A percentile compares a stretch with the other conserved stretches of the same genome.
These are phyloP conservation scores for Silurus aristotelis DNA, from an alignment of 2,797 vertebrate species.

Conservation along the genomic window DNA sequence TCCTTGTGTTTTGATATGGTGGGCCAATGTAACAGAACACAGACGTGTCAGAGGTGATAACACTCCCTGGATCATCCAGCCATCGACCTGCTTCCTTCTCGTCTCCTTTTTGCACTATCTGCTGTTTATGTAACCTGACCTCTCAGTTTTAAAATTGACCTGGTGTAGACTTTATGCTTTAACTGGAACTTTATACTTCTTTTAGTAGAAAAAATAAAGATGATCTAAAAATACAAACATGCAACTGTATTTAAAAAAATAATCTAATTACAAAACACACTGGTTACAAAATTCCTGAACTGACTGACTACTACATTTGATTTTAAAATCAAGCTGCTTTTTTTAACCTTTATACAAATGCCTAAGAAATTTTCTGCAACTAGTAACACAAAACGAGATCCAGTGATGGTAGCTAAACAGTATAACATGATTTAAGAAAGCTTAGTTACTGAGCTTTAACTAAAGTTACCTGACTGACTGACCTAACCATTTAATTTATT, in stretches of 20 bases:
- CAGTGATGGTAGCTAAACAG: neutral
- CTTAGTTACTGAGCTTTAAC: neutral
- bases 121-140: neutral
- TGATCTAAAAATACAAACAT: neutral
- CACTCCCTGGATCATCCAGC: neutral
- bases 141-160: neutral
- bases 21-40: neutral
- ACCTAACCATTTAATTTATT: too few species aligned
- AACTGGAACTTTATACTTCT: neutral
- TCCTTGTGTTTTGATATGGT: neutral
- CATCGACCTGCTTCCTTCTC: neutral
- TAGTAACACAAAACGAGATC: neutral
- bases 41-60: constrained; percentile 1
- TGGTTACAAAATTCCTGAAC: neutral
- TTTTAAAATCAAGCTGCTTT: neutral
- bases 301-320: neutral
- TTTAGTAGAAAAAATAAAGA: neutral
- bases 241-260: neutral
- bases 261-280: too few species aligned
- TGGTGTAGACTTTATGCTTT: neutral
- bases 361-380: neutral
- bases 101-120: neutral
- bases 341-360: neutral
- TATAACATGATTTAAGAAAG: neutral
- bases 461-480: neutral